Percentiles rank a stretch among this genome's conserved stretches.
Evolutionary conservation across 2,797 vertebrate genomes (phyloP).

Genomic region (Cebuella pygmaea): DNA sequence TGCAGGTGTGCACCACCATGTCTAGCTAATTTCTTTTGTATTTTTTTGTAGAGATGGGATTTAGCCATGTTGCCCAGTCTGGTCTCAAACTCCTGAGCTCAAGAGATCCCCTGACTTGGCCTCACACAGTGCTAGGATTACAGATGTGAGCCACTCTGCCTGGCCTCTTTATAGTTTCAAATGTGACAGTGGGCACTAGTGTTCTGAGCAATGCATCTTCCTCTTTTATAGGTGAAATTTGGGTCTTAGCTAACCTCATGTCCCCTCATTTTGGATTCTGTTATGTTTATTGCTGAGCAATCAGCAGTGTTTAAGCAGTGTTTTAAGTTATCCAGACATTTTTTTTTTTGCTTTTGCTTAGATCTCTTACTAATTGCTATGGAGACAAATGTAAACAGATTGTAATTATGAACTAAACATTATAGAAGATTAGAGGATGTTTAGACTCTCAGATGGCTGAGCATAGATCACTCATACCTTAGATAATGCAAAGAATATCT

Average conservation of each 20-base stretch:
- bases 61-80: neutral
- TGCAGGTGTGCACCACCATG: neutral
- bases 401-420: conserved; percentile 76
- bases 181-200: neutral
- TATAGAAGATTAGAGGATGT: conserved; percentile 17
- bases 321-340: neutral
- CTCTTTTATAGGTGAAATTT: neutral
- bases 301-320: neutral
- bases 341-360: conserved; percentile 71
- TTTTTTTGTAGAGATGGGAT: neutral
- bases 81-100: neutral
- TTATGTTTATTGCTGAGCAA: neutral
- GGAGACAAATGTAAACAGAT: conserved; percentile 79
- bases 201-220: neutral
- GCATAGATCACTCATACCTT: neutral
- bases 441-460: conserved; percentile 7
- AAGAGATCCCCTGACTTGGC: neutral
- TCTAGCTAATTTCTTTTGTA: neutral
- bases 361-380: conserved; percentile 78
- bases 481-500: conserved; percentile 61
- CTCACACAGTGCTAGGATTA: neutral
- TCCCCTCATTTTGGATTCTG: neutral
- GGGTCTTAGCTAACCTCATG: neutral
- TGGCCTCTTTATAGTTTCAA: neutral
- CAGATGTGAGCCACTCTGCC: neutral